Conservation (phyloP, 2,797 vertebrate genomes). For the Kryptolebias ocellatus region DNA sequence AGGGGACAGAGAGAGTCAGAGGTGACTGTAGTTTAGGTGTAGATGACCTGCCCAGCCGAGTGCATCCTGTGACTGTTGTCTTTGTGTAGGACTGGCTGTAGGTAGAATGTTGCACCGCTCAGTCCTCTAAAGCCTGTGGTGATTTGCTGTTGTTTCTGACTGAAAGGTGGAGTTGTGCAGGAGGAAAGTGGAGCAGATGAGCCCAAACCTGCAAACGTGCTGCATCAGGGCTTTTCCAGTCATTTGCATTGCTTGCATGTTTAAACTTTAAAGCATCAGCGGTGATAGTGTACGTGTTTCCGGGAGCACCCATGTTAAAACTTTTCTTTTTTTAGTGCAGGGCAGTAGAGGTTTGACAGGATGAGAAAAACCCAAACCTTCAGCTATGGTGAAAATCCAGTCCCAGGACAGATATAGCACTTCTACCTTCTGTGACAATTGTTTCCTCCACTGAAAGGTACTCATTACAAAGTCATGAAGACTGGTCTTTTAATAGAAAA, state of each 20-base stretch:
- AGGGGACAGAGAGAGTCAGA: neutral
- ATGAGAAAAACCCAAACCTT: neutral
- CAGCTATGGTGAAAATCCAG: neutral
- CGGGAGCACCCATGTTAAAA: neutral
- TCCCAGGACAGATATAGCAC: no score
- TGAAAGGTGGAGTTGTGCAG: neutral
- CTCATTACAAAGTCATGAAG: no score
- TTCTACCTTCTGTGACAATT: no score
- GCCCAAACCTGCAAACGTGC: neutral
- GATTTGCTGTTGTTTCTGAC: slow-evolving; percentile 11
- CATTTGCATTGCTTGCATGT: neutral
- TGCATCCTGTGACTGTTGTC: neutral
- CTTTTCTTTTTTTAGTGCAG: neutral
- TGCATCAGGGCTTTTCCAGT: neutral
- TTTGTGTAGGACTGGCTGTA: neutral
- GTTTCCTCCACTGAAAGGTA: no score
- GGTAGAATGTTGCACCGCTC: neutral
- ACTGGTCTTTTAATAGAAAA: no score
- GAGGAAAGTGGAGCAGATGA: slow-evolving; percentile 9
- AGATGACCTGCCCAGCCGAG: neutral
- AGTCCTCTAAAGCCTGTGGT: neutral
- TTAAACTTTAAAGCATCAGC: neutral
- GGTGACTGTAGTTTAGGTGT: slow-evolving; percentile 34
- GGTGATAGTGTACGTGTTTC: neutral
- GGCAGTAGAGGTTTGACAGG: neutral